Percentiles rank a stretch among this genome's conserved stretches.
phyloP scores from a whole-genome alignment of 2,888 invertebrate genomes.

The Dynastes maya region DNA sequence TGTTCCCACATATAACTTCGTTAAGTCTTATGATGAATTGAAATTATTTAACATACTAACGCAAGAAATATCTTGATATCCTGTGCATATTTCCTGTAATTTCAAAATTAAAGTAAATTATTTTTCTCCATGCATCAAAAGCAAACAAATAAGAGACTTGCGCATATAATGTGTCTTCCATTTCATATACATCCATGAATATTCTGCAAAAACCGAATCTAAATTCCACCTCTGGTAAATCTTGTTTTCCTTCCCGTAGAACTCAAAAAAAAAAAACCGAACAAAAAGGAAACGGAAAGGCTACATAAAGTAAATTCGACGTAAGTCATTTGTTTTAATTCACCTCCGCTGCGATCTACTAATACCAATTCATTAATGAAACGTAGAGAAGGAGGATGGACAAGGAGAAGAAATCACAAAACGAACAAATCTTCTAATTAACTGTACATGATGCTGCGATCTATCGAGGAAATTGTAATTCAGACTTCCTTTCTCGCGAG shows the following conservation, averaged over 20 bases:
- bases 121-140: background rate
- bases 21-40: background rate
- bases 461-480: slow-evolving; percentile 46
- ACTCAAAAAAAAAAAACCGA: slow-evolving; percentile 3
- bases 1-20: too few species aligned
- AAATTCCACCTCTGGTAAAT: slow-evolving; percentile 10
- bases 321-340: slow-evolving; percentile 41
- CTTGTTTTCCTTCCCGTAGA: slow-evolving; percentile 33
- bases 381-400: slow-evolving; percentile 28
- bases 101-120: background rate
- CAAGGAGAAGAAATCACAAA: slow-evolving; percentile 41
- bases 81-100: slow-evolving; percentile 21
- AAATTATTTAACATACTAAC: background rate
- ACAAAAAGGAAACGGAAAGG: slow-evolving; percentile 34
- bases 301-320: slow-evolving; percentile 22
- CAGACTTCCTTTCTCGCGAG: slow-evolving; percentile 28
- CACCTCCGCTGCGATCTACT: slow-evolving; percentile 20
- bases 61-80: background rate
- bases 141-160: background rate
- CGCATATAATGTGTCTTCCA: background rate
- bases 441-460: slow-evolving; percentile 39
- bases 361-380: slow-evolving; percentile 34
- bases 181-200: background rate
- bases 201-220: background rate
- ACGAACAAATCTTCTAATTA: slow-evolving; percentile 41